Percentiles rank a stretch among this genome's conserved stretches.
phyloP scores from a whole-genome alignment of 2,888 invertebrate species.

The Cantharis rufa region DNA sequence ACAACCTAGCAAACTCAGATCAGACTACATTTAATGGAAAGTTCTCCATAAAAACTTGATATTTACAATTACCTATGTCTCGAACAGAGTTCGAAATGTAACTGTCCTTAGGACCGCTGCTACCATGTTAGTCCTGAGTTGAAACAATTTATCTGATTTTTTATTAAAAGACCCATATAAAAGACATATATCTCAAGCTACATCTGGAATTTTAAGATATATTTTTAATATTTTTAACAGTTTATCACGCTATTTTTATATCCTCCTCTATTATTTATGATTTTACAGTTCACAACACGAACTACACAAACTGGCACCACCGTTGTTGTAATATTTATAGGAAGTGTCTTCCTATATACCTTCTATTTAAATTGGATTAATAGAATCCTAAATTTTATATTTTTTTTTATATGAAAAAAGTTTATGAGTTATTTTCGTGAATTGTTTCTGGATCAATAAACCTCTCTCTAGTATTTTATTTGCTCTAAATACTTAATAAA shows the following conservation, averaged over 20 bases:
- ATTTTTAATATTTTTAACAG: slow-evolving; percentile 5
- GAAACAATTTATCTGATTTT: no score
- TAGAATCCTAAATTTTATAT: background rate
- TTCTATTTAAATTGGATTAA: background rate
- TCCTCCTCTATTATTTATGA: slow-evolving; percentile 4
- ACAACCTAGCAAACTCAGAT: no score
- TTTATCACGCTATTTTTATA: slow-evolving; percentile 13
- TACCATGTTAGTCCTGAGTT: no score
- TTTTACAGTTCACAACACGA: slow-evolving; percentile 4
- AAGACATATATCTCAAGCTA: background rate
- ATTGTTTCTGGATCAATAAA: background rate
- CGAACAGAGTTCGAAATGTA: no score
- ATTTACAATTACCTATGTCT: no score
- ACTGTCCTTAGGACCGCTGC: no score
- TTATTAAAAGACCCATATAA: no score
- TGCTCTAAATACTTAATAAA: slow-evolving; percentile 17
- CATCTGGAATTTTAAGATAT: slow-evolving; percentile 2
- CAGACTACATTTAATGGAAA: no score
- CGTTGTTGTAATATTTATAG: background rate
- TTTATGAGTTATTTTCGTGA: background rate
- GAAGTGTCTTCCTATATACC: background rate
- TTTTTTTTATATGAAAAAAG: background rate
- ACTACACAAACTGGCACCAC: background rate
- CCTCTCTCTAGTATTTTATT: background rate
- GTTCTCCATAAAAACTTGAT: no score